Percentiles rank a stretch among this genome's conserved stretches.
phyloP scores from a whole-genome alignment of 2,113 vertebrate species.

The Rhinolophus sinicus region DNA sequence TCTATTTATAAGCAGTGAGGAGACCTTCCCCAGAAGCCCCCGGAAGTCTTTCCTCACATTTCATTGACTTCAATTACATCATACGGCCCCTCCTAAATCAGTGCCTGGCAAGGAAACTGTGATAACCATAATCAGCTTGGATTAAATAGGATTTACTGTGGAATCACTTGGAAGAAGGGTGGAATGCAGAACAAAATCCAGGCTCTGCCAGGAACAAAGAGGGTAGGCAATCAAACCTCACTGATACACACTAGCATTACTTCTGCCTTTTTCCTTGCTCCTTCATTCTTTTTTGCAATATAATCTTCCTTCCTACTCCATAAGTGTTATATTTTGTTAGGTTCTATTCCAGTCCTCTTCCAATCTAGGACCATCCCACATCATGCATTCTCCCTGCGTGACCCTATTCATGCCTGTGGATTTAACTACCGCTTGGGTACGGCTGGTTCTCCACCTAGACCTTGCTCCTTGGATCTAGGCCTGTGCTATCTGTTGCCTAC shows the following conservation, averaged over 20 bases:
- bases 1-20: neutral
- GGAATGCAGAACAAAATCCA: neutral
- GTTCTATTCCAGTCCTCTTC: neutral
- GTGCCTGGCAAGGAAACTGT: neutral
- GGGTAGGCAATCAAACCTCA: neutral
- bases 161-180: neutral
- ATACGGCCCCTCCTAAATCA: neutral
- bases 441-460: neutral
- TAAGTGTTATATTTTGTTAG: neutral
- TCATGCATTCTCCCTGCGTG: neutral
- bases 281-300: neutral
- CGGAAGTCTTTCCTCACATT: neutral
- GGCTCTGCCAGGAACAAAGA: neutral
- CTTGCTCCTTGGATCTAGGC: neutral
- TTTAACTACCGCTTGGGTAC: neutral
- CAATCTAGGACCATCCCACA: neutral
- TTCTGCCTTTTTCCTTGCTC: neutral
- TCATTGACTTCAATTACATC: neutral
- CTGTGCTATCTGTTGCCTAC: neutral
- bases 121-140: neutral
- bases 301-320: neutral
- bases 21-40: neutral
- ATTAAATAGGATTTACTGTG: slow-evolving; percentile 7
- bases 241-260: neutral
- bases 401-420: neutral